Conservation (phyloP, 2,797 vertebrate genomes). For the Sternotherus odoratus region DNA sequence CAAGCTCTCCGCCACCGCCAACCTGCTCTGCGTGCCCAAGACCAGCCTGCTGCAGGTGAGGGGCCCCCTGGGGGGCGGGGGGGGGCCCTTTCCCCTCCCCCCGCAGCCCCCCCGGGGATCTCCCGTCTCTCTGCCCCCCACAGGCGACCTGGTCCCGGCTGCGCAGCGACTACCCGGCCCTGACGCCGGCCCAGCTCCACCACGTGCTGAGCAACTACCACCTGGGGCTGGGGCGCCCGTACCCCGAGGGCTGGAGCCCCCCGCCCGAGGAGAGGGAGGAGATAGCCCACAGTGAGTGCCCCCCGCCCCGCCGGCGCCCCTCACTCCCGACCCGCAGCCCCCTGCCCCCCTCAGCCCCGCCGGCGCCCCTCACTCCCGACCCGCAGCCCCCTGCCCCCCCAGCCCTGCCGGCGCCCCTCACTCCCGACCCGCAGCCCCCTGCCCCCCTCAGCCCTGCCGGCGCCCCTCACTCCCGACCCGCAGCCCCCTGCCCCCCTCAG, state of each 20-base stretch:
- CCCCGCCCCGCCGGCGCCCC: neutral
- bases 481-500: too few relatives aligned
- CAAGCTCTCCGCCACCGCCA: slow-evolving; percentile 92
- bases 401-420: neutral
- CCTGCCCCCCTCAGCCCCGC: neutral
- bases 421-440: neutral
- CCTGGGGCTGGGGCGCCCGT: slow-evolving; percentile 87
- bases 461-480: too few relatives aligned
- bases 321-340: neutral
- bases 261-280: slow-evolving; percentile 79
- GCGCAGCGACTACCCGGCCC: slow-evolving; percentile 85
- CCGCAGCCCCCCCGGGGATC: too few relatives aligned
- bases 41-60: slow-evolving; percentile 92
- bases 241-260: slow-evolving; percentile 88
- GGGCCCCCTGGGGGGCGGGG: too few relatives aligned
- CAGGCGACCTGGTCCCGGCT: slow-evolving; percentile 87
- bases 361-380: neutral
- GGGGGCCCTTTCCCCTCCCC: neutral
- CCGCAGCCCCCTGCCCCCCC: neutral
- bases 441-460: too few relatives aligned
- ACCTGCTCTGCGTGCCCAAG: slow-evolving; percentile 93
- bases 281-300: slow-evolving; percentile 73
- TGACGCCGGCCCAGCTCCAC: slow-evolving; percentile 91
- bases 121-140: neutral
- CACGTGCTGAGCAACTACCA: slow-evolving; percentile 94